Percentiles rank a stretch among this genome's conserved stretches.
Evolutionary conservation across 37 sponge, comb jelly and placozoan genomes (phyloP).

Genomic region (Bolinopsis microptera): DNA sequence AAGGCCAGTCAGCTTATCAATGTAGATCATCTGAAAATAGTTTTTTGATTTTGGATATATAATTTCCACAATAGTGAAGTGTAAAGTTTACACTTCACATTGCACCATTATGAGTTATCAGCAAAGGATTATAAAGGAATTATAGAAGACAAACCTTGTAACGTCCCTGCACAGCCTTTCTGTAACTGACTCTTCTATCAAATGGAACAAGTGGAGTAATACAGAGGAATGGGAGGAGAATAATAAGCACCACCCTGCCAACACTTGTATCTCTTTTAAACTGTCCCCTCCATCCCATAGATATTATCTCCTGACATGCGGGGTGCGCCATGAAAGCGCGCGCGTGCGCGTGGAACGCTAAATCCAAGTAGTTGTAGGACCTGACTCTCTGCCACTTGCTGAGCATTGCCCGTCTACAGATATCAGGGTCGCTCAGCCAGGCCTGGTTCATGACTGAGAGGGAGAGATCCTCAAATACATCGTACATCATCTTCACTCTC

Average conservation of each 20-base stretch:
- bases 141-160: conserved; percentile 15
- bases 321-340: conserved; percentile 5
- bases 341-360: conserved; percentile 41
- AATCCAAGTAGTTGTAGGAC: conserved; percentile 25
- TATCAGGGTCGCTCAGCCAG: not conserved
- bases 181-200: conserved; percentile 27
- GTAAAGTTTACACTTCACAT: too few species aligned
- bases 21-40: not conserved
- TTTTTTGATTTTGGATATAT: not conserved
- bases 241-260: not conserved
- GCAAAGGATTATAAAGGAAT: too few species aligned
- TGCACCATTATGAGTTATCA: too few species aligned
- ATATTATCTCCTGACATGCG: conserved; percentile 46
- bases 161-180: not conserved
- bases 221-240: conserved; percentile 2
- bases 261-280: conserved; percentile 28
- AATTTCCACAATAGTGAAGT: too few species aligned
- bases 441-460: not conserved
- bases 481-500: not conserved
- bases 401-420: not conserved
- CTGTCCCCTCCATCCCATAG: conserved; percentile 19
- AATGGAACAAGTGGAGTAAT: conserved; percentile 6
- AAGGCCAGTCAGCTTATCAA: conserved; percentile 10
- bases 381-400: conserved; percentile 17
- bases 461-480: conserved; percentile 4